Evolutionary conservation across 2,888 invertebrate genomes (phyloP), one percentile per base, ranked within the genome.

Genomic region (Isotomurus palustris): DNA sequence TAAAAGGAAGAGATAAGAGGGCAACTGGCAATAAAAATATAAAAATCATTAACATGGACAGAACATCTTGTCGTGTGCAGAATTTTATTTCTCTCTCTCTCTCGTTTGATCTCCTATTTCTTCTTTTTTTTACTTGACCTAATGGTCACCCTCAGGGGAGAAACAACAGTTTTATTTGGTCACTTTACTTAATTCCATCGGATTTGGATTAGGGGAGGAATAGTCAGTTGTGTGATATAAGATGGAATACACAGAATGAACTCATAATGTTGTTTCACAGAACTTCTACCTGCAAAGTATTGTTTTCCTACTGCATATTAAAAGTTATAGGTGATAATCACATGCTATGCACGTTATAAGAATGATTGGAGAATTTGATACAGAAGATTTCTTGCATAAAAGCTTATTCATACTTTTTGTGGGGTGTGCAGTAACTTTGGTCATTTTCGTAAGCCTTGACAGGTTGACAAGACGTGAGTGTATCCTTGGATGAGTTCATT

Each of bases 131-230:
- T 8, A 22, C 43, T 53, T 53, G 44, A 44, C 44, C 53, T 45
- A 44, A 53, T 43, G 35, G 32, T 32, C 32, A 44, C 53, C 53
- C 45, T 25, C 41, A 36, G 53, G 53, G 53, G 35, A 41, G 35
- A 53, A 53, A 53, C 53, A 53, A 45, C 45, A 38, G 54, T 54
- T 54, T 53, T 54, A 54, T 48, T 54, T 54, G 54, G 47, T 48
- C 47, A 40, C 47, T 48, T 54, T n/a, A 53, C 38, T 54, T 54
- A 54, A 54, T 54, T 54, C 48, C 40, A 54, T 32, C 35, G 40
- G 38, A 28, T 44, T 24, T 54, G 40, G 48, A 14, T 48, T 19
- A 28, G 43, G 36, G n/a, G 21, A 35, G 45, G 45, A 24, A 4
- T 10, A n/a, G n/a, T n/a, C n/a, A n/a, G n/a, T n/a, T n/a, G n/a